Conservation (phyloP, 2,888 invertebrate genomes). For the Bedellia somnulentella region DNA sequence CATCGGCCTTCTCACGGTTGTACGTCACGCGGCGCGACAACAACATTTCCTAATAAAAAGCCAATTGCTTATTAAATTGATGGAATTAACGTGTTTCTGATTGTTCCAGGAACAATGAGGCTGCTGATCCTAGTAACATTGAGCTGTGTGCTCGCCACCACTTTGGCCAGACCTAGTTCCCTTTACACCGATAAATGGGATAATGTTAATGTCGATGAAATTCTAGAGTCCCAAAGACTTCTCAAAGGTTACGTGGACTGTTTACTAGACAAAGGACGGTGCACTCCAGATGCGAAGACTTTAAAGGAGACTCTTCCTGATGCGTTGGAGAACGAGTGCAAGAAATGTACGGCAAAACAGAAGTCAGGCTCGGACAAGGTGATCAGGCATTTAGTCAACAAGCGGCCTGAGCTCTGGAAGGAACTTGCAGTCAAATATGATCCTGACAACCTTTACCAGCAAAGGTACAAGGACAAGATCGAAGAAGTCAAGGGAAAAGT, state of each 20-base stretch:
- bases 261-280: slow-evolving; percentile 64
- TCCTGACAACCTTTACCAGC: slow-evolving; percentile 66
- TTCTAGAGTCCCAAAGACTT: slow-evolving; percentile 66
- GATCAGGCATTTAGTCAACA: slow-evolving; percentile 67
- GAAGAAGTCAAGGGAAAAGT: slow-evolving; percentile 21
- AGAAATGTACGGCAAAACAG: slow-evolving; percentile 68
- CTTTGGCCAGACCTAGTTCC: slow-evolving; percentile 32
- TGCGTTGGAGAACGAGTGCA: slow-evolving; percentile 69
- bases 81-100: too few relatives aligned
- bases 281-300: slow-evolving; percentile 69
- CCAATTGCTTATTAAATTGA: too few relatives aligned
- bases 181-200: slow-evolving; percentile 71
- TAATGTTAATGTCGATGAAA: slow-evolving; percentile 68
- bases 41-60: too few relatives aligned
- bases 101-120: slow-evolving; percentile 37
- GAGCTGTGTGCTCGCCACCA: slow-evolving; percentile 26
- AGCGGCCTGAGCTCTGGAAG: slow-evolving; percentile 69
- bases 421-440: slow-evolving; percentile 71
- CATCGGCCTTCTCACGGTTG: too few relatives aligned
- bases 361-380: slow-evolving; percentile 64
- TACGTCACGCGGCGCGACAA: too few relatives aligned
- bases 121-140: slow-evolving; percentile 30
- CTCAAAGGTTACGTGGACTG: slow-evolving; percentile 71
- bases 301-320: slow-evolving; percentile 67
- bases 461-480: slow-evolving; percentile 61